A percentile compares a stretch with the other conserved stretches of the same genome.
These are phyloP conservation scores for Ivindomyrus marchei DNA, from an alignment of 2,113 vertebrate genomes.

Conservation along the genomic window DNA sequence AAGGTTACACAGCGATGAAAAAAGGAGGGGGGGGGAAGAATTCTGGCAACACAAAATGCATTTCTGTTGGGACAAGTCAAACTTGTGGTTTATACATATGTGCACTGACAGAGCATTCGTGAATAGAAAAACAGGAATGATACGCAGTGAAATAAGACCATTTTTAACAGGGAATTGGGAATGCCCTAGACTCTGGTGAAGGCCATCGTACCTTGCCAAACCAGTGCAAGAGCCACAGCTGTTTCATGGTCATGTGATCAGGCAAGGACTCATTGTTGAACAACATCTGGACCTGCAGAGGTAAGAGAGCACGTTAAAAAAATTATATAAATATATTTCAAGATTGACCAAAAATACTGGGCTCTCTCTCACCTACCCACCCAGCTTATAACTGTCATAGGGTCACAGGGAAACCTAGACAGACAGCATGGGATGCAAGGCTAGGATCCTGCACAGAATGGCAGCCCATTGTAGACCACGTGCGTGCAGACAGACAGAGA, in stretches of 20 bases:
- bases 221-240: constrained; percentile 70
- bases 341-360: background rate
- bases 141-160: background rate
- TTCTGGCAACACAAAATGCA: background rate
- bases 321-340: background rate
- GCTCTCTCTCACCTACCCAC: background rate
- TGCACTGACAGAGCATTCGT: background rate
- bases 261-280: constrained; percentile 71
- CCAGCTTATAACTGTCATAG: background rate
- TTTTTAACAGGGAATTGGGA: background rate
- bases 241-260: constrained; percentile 76
- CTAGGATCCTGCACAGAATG: background rate
- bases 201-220: constrained; percentile 64
- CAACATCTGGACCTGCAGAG: constrained; percentile 66
- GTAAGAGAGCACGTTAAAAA: constrained; percentile 34
- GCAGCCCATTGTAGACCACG: background rate
- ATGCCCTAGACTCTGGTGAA: constrained; percentile 25
- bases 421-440: background rate
- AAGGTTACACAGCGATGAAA: background rate
- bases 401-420: background rate
- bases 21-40: background rate
- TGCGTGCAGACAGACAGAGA: no score
- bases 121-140: background rate
- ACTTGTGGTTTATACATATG: background rate
- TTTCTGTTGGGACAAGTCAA: background rate